phyloP scores from a whole-genome alignment of 2,888 invertebrate genomes.

The Rhagonycha fulva region DNA sequence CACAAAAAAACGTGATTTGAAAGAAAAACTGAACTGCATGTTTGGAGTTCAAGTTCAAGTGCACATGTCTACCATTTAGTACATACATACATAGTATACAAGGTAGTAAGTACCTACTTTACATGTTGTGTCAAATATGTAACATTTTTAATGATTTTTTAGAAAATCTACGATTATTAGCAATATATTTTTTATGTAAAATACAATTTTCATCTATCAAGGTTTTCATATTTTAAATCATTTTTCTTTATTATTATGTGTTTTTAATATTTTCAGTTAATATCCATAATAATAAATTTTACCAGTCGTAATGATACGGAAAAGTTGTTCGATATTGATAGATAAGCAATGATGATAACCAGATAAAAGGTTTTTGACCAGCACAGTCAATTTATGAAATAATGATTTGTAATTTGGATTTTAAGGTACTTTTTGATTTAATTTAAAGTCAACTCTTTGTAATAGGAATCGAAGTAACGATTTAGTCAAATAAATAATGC shows the following conservation, averaged over 20 bases:
- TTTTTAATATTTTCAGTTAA: background rate
- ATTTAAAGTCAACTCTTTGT: no score
- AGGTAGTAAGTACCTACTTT: background rate
- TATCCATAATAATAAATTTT: background rate
- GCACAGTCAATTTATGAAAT: no score
- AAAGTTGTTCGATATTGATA: background rate
- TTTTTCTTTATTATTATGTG: no score
- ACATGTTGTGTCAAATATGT: background rate
- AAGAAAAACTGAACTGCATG: background rate
- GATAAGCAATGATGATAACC: background rate
- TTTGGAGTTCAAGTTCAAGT: conserved; percentile 4
- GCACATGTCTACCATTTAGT: background rate
- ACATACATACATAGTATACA: background rate
- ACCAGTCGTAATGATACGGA: background rate
- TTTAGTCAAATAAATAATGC: no score
- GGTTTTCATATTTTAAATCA: background rate
- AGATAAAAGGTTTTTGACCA: background rate
- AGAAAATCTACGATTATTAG: background rate
- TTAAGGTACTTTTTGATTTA: no score
- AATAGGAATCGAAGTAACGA: no score
- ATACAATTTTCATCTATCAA: background rate
- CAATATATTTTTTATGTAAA: background rate
- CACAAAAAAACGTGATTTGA: background rate
- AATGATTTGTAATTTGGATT: no score
- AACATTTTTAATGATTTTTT: background rate